These are phyloP conservation scores for Hiodon tergisus DNA, from an alignment of 2,113 vertebrate species.

Conservation along the genomic window DNA sequence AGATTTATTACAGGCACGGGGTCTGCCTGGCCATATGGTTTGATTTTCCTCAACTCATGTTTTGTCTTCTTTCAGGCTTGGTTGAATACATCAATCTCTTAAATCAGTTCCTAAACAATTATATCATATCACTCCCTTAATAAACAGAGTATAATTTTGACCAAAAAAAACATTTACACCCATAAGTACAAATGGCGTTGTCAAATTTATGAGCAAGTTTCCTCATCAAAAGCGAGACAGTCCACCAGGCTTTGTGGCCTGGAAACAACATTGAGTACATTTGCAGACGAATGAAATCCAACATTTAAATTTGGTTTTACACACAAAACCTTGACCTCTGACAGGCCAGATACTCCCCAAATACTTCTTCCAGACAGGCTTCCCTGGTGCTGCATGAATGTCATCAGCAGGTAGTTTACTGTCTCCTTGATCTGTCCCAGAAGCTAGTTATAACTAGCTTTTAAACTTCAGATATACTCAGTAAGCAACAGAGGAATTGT, in stretches of 20 bases:
- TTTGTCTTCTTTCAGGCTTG: slow-evolving; percentile 25
- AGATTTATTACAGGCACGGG: slow-evolving; percentile 39
- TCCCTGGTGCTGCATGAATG: background rate
- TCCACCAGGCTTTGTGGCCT: background rate
- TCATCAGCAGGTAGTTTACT: slow-evolving; percentile 12
- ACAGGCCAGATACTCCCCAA: slow-evolving; percentile 12
- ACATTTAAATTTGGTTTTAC: slow-evolving; percentile 14
- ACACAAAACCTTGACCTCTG: slow-evolving; percentile 19
- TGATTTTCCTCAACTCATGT: slow-evolving; percentile 24
- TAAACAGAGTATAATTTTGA: background rate
- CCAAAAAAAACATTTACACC: background rate
- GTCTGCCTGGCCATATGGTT: slow-evolving; percentile 39
- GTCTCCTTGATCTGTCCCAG: slow-evolving; percentile 25
- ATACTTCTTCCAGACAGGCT: slow-evolving; percentile 30
- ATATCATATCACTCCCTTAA: background rate
- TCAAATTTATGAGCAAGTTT: background rate
- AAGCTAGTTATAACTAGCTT: too few relatives aligned
- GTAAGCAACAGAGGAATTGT: too few relatives aligned
- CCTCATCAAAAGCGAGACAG: background rate
- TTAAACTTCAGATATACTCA: too few relatives aligned
- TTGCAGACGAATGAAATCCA: slow-evolving; percentile 1
- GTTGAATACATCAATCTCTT: background rate
- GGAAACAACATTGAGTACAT: slow-evolving; percentile 1
- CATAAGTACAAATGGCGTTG: background rate
- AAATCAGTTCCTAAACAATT: background rate